Evolutionary conservation across 2,888 invertebrate genomes (phyloP).

Genomic region (Patella pellucida): DNA sequence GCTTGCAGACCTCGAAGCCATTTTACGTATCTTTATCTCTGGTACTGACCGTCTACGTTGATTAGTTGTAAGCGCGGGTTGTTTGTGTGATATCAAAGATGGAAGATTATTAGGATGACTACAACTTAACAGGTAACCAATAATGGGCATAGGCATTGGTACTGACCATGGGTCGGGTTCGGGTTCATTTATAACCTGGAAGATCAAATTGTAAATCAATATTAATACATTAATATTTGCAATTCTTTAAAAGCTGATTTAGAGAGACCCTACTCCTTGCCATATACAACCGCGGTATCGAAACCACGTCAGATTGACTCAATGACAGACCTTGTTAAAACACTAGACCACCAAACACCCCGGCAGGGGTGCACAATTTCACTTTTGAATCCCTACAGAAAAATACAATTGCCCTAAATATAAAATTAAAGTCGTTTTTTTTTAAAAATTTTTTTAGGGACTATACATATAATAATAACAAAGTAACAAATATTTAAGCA

Average conservation of each 20-base stretch:
- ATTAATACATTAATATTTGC: background rate
- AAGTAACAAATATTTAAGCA: too few relatives aligned
- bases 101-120: conserved; percentile 37
- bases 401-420: too few relatives aligned
- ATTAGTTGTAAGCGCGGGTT: conserved; percentile 13
- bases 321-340: too few relatives aligned
- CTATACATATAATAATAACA: too few relatives aligned
- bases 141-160: conserved; percentile 54
- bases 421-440: too few relatives aligned
- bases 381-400: too few relatives aligned
- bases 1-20: conserved; percentile 26
- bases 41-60: conserved; percentile 36
- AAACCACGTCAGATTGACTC: too few relatives aligned
- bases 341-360: too few relatives aligned
- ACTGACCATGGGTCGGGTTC: conserved; percentile 61
- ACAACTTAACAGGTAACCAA: conserved; percentile 55
- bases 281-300: too few relatives aligned
- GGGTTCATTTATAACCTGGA: conserved; percentile 49
- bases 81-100: conserved; percentile 23
- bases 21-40: conserved; percentile 39
- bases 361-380: too few relatives aligned
- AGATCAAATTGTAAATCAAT: conserved; percentile 12
- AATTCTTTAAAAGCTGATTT: background rate
- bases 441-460: too few relatives aligned
- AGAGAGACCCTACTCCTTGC: too few relatives aligned